These are phyloP conservation scores for Rugalucina vietnamica DNA, from an alignment of 2,888 invertebrate species.

Conservation along the genomic window DNA sequence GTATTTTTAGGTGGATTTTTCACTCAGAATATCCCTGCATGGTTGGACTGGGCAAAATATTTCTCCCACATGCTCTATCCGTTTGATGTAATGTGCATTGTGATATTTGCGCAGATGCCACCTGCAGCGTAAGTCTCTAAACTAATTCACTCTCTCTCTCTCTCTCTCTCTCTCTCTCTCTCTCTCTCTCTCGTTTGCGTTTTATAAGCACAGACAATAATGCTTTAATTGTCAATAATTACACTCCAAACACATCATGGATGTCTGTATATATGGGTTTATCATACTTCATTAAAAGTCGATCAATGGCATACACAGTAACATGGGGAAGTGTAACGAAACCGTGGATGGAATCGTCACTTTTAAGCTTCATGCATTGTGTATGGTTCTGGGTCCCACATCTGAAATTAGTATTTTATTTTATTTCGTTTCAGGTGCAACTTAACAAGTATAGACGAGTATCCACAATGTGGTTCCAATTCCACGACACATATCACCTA, in stretches of 20 bases:
- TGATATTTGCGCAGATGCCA: conserved; percentile 90
- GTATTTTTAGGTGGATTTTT: conserved; percentile 68
- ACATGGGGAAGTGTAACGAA: too few relatives aligned
- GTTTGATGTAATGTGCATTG: conserved; percentile 92
- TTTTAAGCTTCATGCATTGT: too few relatives aligned
- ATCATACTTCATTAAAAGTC: too few relatives aligned
- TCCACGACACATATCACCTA: conserved; percentile 48
- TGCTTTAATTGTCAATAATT: too few relatives aligned
- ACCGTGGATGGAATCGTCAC: background rate
- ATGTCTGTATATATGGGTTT: too few relatives aligned
- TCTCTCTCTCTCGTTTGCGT: too few relatives aligned
- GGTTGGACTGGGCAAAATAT: conserved; percentile 70
- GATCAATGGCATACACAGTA: too few relatives aligned
- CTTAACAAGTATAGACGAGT: conserved; percentile 43
- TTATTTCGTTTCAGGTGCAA: conserved; percentile 59
- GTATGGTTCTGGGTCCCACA: too few relatives aligned
- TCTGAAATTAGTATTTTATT: background rate
- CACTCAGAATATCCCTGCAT: conserved; percentile 64
- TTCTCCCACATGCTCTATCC: conserved; percentile 88
- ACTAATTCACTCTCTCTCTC: too few relatives aligned
- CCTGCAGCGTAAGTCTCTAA: conserved; percentile 89
- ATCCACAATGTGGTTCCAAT: conserved; percentile 53
- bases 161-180: too few relatives aligned
- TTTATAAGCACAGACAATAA: too few relatives aligned
- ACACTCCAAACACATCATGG: too few relatives aligned